Conservation (phyloP, 1,140 invertebrate genomes). For the Homarus americanus region DNA sequence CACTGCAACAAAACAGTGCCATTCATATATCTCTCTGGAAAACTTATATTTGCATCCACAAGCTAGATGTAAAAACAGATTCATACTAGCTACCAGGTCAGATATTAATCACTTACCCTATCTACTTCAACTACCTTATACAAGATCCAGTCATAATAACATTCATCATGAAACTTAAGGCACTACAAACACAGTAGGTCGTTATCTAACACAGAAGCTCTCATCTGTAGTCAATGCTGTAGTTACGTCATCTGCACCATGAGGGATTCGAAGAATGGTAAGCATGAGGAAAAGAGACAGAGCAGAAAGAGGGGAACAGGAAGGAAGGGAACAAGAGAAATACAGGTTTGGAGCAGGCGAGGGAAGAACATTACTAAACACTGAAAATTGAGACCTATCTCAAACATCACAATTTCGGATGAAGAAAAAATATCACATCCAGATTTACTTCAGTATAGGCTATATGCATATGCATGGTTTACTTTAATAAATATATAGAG, state of each 20-base stretch:
- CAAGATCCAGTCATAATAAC: background rate
- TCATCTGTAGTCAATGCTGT: constrained; percentile 16
- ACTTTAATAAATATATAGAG: background rate
- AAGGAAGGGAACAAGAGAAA: background rate
- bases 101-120: constrained; percentile 11
- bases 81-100: background rate
- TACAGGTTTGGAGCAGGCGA: background rate
- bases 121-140: background rate
- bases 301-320: background rate
- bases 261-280: background rate
- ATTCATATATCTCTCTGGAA: background rate
- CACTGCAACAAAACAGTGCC: background rate
- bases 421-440: background rate
- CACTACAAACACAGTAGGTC: constrained; percentile 32
- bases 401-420: background rate
- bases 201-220: constrained; percentile 15
- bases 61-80: constrained; percentile 22
- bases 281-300: background rate
- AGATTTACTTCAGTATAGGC: constrained; percentile 1
- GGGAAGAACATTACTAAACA: background rate
- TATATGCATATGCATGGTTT: constrained; percentile 6
- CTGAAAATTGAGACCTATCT: background rate
- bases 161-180: constrained; percentile 28
- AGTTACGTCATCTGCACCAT: background rate
- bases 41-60: background rate